These are phyloP conservation scores for Mycteria americana DNA, from an alignment of 2,797 vertebrate genomes.

Conservation along the genomic window DNA sequence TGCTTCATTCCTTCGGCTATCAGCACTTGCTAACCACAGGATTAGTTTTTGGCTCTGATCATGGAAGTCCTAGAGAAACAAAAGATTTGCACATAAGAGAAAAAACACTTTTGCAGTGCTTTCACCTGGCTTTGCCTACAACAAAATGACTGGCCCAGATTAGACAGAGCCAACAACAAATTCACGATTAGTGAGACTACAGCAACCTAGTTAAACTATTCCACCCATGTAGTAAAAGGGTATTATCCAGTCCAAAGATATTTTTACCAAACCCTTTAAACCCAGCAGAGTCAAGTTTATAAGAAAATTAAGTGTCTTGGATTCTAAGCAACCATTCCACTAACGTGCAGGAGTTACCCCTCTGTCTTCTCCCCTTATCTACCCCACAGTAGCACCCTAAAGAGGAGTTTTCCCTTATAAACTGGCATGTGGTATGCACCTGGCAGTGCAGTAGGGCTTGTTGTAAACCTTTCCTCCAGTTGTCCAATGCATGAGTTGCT, in stretches of 20 bases:
- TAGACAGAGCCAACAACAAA: background rate
- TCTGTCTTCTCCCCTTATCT: background rate
- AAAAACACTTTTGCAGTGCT: background rate
- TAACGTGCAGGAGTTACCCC: background rate
- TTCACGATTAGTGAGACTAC: background rate
- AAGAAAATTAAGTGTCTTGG: background rate
- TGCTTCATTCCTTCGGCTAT: constrained; percentile 72
- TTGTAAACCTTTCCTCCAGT: constrained; percentile 82
- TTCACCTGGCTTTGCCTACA: background rate
- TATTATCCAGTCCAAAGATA: background rate
- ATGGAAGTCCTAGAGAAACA: constrained; percentile 86
- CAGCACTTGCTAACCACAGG: constrained; percentile 83
- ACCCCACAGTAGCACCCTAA: background rate
- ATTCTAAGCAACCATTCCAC: background rate
- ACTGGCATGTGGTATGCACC: constrained; percentile 67
- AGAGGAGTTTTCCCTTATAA: background rate
- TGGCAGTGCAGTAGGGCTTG: constrained; percentile 84
- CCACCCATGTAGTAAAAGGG: background rate
- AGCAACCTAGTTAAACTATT: background rate
- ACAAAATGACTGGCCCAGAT: background rate
- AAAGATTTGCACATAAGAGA: background rate
- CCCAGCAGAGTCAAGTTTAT: background rate
- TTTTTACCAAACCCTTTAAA: background rate
- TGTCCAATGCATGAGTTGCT: constrained; percentile 75
- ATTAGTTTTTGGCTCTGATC: constrained; percentile 82